phyloP scores from a whole-genome alignment of 2,113 vertebrate species.

The Barnardius zonarius region DNA sequence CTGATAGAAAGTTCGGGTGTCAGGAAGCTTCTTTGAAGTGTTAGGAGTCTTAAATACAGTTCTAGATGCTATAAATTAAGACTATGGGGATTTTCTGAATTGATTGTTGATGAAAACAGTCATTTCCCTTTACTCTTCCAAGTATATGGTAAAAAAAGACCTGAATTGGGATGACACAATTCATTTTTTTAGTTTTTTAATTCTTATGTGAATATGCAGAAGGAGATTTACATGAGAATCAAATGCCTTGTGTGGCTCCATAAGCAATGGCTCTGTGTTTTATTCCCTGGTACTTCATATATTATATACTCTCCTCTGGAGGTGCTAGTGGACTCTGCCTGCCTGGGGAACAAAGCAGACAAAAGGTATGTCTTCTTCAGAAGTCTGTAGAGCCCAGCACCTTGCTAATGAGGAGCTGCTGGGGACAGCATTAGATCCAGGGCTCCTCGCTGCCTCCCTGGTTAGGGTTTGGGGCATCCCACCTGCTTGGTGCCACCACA shows the following conservation, averaged over 20 bases:
- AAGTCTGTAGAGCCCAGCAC: background rate
- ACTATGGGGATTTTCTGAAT: background rate
- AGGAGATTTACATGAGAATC: background rate
- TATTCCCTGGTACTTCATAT: background rate
- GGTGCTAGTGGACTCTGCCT: background rate
- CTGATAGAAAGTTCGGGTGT: background rate
- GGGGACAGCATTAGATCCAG: background rate
- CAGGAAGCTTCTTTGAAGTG: background rate
- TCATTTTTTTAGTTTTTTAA: background rate
- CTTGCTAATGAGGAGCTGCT: background rate
- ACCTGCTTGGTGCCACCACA: background rate
- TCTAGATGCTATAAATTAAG: background rate
- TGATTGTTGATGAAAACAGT: background rate
- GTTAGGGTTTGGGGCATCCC: background rate
- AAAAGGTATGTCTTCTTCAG: background rate
- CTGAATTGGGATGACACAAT: background rate
- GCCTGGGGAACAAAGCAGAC: background rate
- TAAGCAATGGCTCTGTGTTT: background rate
- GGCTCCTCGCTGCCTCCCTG: background rate
- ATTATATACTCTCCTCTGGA: background rate
- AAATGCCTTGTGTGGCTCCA: background rate
- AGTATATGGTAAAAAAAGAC: background rate
- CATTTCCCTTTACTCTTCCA: background rate
- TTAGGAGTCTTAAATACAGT: background rate
- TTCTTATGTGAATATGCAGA: background rate